phyloP scores from a whole-genome alignment of 2,113 vertebrate species.

The Mastomys natalensis region DNA sequence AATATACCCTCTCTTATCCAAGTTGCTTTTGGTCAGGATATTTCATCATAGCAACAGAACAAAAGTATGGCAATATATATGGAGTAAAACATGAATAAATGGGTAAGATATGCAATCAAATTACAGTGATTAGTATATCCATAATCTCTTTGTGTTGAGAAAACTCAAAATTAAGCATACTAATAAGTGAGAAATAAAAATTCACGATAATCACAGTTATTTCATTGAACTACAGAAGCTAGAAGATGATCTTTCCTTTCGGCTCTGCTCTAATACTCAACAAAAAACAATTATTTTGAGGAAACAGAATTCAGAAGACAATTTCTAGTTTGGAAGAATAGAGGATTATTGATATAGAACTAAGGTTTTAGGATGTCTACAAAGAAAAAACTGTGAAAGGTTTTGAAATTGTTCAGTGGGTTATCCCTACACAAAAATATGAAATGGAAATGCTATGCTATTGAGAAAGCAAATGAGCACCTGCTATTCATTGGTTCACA shows the following conservation, averaged over 20 bases:
- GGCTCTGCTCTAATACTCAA: fast-evolving
- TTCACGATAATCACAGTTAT: not conserved
- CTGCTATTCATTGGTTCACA: not conserved
- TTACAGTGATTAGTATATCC: not conserved
- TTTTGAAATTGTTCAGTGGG: not conserved
- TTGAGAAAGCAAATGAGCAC: not conserved
- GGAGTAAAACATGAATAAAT: no score
- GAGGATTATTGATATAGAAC: not conserved
- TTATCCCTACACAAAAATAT: not conserved
- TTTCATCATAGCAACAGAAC: not conserved
- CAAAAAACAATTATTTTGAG: no score
- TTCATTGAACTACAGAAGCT: no score
- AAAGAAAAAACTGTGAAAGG: not conserved
- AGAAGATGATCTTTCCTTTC: not conserved
- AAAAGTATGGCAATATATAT: not conserved
- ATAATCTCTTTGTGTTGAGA: not conserved
- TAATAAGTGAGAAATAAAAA: not conserved
- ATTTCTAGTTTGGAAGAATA: not conserved
- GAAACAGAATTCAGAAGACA: not conserved
- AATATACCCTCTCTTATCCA: not conserved
- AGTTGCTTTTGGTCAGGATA: not conserved
- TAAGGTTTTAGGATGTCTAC: not conserved
- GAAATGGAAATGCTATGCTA: not conserved
- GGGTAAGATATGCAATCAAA: not conserved
- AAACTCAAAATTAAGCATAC: not conserved